phyloP scores from a whole-genome alignment of 2,113 vertebrate species.

The Calyptomena viridis region DNA sequence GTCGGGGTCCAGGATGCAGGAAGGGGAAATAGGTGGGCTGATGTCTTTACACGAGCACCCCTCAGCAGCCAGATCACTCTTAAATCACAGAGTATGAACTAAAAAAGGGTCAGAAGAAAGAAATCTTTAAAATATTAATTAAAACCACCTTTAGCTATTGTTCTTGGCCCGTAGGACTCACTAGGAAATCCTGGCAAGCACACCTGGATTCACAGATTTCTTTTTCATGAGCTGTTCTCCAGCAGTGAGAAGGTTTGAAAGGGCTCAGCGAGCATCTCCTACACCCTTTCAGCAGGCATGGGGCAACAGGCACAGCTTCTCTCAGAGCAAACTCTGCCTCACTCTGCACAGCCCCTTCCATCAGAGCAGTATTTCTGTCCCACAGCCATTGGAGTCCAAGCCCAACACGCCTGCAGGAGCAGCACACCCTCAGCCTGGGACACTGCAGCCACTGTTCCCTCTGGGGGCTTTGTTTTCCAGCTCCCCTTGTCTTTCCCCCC shows the following conservation, averaged over 20 bases:
- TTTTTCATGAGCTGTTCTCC: background rate
- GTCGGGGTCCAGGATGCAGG: rapidly evolving
- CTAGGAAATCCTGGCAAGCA: background rate
- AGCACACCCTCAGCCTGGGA: conserved; percentile 77
- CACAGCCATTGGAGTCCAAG: background rate
- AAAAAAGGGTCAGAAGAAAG: background rate
- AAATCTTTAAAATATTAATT: background rate
- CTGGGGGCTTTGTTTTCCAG: conserved; percentile 85
- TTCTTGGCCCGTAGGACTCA: background rate
- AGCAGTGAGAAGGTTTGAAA: background rate
- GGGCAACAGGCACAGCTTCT: background rate
- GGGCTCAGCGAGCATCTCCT: background rate
- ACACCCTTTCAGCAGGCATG: background rate
- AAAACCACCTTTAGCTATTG: background rate
- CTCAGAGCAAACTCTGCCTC: background rate
- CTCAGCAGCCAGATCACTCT: background rate
- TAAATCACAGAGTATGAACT: background rate
- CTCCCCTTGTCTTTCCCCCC: conserved; percentile 85
- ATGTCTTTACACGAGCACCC: rapidly evolving
- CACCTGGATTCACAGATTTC: background rate
- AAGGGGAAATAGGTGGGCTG: background rate
- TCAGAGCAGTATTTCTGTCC: background rate
- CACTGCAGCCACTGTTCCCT: conserved; percentile 90
- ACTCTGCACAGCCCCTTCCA: background rate
- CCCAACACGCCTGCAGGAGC: background rate